phyloP scores from a whole-genome alignment of 2,113 vertebrate genomes.

The Cairina moschata region DNA sequence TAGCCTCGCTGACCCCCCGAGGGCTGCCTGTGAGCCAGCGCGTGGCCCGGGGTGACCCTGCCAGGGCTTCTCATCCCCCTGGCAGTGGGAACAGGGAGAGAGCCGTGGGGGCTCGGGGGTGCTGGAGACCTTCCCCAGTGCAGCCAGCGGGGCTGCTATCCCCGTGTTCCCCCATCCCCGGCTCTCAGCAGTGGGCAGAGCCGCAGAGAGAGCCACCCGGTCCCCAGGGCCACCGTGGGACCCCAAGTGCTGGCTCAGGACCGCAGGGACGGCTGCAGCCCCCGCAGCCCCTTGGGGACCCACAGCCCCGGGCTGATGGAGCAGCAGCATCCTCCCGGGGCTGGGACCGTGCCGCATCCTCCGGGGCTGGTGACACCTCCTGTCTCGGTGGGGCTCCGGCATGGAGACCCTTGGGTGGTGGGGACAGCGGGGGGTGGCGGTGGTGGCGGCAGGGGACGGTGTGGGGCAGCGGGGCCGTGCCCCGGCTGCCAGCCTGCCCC shows the following conservation, averaged over 20 bases:
- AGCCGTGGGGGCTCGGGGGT: background rate
- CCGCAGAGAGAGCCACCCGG: background rate
- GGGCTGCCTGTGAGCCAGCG: rapidly evolving
- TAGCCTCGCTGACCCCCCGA: background rate
- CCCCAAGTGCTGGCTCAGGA: background rate
- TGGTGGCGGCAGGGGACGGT: background rate
- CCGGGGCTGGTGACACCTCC: background rate
- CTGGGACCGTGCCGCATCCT: rapidly evolving
- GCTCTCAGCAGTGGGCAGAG: background rate
- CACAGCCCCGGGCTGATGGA: background rate
- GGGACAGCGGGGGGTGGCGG: background rate
- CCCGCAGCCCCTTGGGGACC: background rate
- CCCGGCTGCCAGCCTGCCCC: slow-evolving; percentile 63
- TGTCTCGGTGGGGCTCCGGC: background rate
- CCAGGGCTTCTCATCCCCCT: background rate
- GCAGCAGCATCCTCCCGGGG: background rate
- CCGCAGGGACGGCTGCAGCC: background rate
- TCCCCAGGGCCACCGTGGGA: background rate
- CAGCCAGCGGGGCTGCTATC: background rate
- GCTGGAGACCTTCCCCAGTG: background rate
- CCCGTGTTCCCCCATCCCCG: background rate
- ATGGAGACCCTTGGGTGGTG: background rate
- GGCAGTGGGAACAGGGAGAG: background rate
- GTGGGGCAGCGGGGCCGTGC: background rate
- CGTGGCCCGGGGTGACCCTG: slow-evolving; percentile 5